phyloP scores from a whole-genome alignment of 2,888 invertebrate genomes.

The Calameuta idolon region DNA sequence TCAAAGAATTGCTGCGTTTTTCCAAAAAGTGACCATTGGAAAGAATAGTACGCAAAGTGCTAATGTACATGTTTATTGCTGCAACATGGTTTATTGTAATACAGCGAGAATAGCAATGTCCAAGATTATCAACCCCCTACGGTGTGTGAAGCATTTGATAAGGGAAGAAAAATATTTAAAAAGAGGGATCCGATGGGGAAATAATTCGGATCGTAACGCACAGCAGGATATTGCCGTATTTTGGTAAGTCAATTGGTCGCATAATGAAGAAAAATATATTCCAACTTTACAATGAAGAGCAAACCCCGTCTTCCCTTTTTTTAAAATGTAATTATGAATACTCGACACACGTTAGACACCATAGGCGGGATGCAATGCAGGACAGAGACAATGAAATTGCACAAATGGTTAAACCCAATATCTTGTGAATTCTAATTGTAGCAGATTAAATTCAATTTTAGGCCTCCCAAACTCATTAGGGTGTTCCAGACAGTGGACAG shows the following conservation, averaged over 20 bases:
- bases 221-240: background rate
- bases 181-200: background rate
- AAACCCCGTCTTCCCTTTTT: background rate
- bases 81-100: slow-evolving; percentile 55
- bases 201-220: background rate
- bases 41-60: slow-evolving; percentile 57
- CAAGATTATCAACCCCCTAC: slow-evolving; percentile 51
- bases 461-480: slow-evolving; percentile 64
- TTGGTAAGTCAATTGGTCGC: background rate
- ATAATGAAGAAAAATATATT: background rate
- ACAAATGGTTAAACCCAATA: background rate
- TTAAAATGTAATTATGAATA: background rate
- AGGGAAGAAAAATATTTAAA: background rate
- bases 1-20: slow-evolving; percentile 59
- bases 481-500: slow-evolving; percentile 65
- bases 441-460: slow-evolving; percentile 20
- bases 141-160: background rate
- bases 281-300: background rate
- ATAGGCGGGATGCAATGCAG: slow-evolving; percentile 43
- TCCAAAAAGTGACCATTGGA: slow-evolving; percentile 40
- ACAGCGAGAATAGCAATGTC: slow-evolving; percentile 43
- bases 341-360: slow-evolving; percentile 23
- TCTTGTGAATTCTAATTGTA: background rate
- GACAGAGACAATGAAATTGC: slow-evolving; percentile 26
- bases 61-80: slow-evolving; percentile 66